Percentiles rank a stretch among this genome's conserved stretches.
Conservation (phyloP, 30 jellyfish, hydroid and myxozoan species). For the Aurelia sp. region DNA sequence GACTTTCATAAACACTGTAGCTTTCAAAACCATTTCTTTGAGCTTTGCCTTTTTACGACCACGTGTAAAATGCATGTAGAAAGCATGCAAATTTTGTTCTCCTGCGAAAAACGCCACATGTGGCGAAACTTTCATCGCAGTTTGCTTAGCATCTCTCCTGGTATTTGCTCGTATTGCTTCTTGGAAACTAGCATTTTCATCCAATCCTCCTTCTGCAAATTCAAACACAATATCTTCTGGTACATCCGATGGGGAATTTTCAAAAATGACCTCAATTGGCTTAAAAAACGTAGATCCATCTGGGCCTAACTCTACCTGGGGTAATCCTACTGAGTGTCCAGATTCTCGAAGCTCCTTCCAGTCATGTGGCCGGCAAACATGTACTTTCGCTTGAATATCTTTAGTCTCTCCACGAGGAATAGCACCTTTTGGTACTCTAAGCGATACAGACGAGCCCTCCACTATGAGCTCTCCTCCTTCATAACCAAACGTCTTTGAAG, state of each 20-base stretch:
- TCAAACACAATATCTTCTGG: slow-evolving; percentile 16
- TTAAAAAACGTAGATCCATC: slow-evolving; percentile 16
- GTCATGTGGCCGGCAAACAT: slow-evolving; percentile 34
- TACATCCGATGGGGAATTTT: neutral
- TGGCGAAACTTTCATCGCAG: slow-evolving; percentile 7
- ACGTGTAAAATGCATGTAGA: slow-evolving; percentile 25
- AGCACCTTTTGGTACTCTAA: slow-evolving; percentile 42
- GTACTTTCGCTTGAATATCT: slow-evolving; percentile 3
- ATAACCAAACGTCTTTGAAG: slow-evolving; percentile 1
- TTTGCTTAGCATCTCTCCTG: slow-evolving; percentile 18
- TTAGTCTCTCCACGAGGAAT: slow-evolving; percentile 19
- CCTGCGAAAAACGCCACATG: slow-evolving; percentile 5
- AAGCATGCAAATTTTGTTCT: slow-evolving; percentile 6
- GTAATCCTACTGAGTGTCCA: slow-evolving; percentile 13
- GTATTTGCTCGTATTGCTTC: neutral
- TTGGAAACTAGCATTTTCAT: neutral
- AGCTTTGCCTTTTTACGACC: slow-evolving; percentile 11
- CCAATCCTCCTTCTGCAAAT: slow-evolving; percentile 4
- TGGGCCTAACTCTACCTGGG: slow-evolving; percentile 40
- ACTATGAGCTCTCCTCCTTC: slow-evolving; percentile 23
- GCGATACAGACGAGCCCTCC: slow-evolving; percentile 14
- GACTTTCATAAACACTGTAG: neutral
- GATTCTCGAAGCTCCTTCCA: slow-evolving; percentile 15
- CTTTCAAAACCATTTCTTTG: neutral
- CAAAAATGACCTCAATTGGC: slow-evolving; percentile 26